A percentile compares a stretch with the other conserved stretches of the same genome.
These are phyloP conservation scores for Drosophila simulans DNA, from an alignment of 1,140 invertebrate species.

Conservation along the genomic window DNA sequence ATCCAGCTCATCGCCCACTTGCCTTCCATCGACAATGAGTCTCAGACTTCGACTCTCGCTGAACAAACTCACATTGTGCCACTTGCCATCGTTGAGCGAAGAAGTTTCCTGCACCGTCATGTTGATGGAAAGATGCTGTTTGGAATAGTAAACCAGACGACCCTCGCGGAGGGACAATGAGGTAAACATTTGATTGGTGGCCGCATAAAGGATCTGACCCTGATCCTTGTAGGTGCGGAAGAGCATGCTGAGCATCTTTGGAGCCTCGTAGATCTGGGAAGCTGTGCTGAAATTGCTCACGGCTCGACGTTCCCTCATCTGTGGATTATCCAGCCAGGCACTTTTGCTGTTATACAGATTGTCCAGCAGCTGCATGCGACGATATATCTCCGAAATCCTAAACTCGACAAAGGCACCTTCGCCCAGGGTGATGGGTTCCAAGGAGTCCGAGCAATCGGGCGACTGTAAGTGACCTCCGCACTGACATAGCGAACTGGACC, in stretches of 20 bases:
- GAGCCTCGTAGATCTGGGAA: slow-evolving; percentile 82
- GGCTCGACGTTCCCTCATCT: slow-evolving; percentile 14
- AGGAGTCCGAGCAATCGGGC: slow-evolving; percentile 91
- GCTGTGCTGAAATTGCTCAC: slow-evolving; percentile 57
- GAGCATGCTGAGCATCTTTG: slow-evolving; percentile 91
- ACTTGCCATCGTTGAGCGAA: slow-evolving; percentile 90
- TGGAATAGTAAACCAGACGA: slow-evolving; percentile 90
- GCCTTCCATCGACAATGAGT: slow-evolving; percentile 89
- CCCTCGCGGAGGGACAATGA: slow-evolving; percentile 90
- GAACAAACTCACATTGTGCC: slow-evolving; percentile 93
- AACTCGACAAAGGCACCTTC: slow-evolving; percentile 92
- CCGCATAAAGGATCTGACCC: slow-evolving; percentile 92
- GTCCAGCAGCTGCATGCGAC: slow-evolving; percentile 93
- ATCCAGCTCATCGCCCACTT: slow-evolving; percentile 93
- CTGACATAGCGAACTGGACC: slow-evolving; percentile 90
- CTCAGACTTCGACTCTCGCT: slow-evolving; percentile 89
- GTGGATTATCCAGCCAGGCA: slow-evolving; percentile 86
- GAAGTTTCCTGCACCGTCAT: slow-evolving; percentile 89
- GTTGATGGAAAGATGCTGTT: slow-evolving; percentile 91
- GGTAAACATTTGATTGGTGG: slow-evolving; percentile 95
- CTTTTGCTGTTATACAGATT: slow-evolving; percentile 90
- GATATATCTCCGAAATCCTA: slow-evolving; percentile 92
- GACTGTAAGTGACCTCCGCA: slow-evolving; percentile 89
- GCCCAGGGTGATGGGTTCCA: slow-evolving; percentile 91
- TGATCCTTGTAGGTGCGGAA: slow-evolving; percentile 92